Conservation (phyloP, 2,113 vertebrate species). For the Rhinogobius similis region DNA sequence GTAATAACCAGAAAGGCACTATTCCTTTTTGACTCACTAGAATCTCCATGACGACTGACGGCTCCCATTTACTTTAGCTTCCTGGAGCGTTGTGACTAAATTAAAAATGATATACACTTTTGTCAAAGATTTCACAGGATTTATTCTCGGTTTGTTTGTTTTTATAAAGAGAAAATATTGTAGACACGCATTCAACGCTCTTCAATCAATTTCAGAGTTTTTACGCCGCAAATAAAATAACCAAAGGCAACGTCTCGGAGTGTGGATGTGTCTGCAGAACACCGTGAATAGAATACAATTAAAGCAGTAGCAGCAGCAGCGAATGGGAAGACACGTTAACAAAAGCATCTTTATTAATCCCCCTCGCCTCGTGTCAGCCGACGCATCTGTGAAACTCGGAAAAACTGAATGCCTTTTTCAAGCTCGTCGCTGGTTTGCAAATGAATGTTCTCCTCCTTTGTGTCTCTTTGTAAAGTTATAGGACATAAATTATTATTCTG, state of each 20-base stretch:
- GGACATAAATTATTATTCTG: constrained; percentile 37
- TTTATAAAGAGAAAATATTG: constrained; percentile 10
- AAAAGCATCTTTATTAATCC: constrained; percentile 19
- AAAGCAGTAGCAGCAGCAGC: neutral
- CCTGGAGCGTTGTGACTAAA: constrained; percentile 6
- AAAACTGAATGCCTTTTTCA: neutral
- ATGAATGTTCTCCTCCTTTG: constrained; percentile 27
- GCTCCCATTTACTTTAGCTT: neutral
- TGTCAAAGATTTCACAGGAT: constrained; percentile 7
- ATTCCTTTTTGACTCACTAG: neutral
- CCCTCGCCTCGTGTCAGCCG: constrained; percentile 11
- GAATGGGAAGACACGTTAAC: constrained; percentile 11
- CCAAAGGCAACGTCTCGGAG: neutral
- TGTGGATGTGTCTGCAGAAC: constrained; percentile 15
- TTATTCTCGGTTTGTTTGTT: constrained; percentile 7
- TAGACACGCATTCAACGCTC: constrained; percentile 9
- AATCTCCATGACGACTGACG: constrained; percentile 12
- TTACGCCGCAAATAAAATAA: constrained; percentile 25
- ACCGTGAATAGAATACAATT: constrained; percentile 26
- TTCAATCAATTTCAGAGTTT: constrained; percentile 25
- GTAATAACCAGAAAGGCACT: neutral
- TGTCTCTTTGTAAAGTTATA: constrained; percentile 28
- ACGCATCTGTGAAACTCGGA: neutral
- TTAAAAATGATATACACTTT: constrained; percentile 4
- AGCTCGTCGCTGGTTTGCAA: constrained; percentile 26